These are phyloP conservation scores for Lymantria monacha DNA, from an alignment of 2,888 invertebrate genomes.

Conservation along the genomic window DNA sequence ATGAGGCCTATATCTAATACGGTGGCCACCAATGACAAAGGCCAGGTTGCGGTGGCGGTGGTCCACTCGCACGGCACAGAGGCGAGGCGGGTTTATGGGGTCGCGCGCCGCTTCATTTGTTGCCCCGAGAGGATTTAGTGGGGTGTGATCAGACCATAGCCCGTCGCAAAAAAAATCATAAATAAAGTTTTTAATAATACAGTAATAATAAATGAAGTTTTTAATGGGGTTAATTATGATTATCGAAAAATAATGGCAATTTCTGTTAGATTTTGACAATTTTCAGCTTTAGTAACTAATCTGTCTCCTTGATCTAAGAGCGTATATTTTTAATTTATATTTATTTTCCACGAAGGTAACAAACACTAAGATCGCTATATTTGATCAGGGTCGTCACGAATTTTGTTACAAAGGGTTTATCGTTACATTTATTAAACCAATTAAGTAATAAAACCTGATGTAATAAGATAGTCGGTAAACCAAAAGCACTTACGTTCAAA, in stretches of 20 bases:
- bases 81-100: too few relatives aligned
- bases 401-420: slow-evolving; percentile 12
- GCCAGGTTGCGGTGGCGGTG: too few relatives aligned
- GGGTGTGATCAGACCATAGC: too few relatives aligned
- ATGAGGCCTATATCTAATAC: too few relatives aligned
- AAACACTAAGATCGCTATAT: slow-evolving; percentile 23
- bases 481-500: background rate
- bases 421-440: slow-evolving; percentile 16
- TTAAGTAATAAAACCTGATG: background rate
- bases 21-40: too few relatives aligned
- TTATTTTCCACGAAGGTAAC: slow-evolving; percentile 19
- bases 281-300: slow-evolving; percentile 28
- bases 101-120: too few relatives aligned
- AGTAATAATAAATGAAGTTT: too few relatives aligned
- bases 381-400: slow-evolving; percentile 30
- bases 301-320: slow-evolving; percentile 44
- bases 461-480: background rate
- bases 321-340: slow-evolving; percentile 9
- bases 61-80: too few relatives aligned
- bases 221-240: too few relatives aligned
- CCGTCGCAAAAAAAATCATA: too few relatives aligned
- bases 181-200: too few relatives aligned
- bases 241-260: slow-evolving; percentile 2
- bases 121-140: too few relatives aligned
- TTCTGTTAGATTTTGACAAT: slow-evolving; percentile 22